These are phyloP conservation scores for Conchocele bisecta DNA, from an alignment of 2,888 invertebrate genomes.

Conservation along the genomic window DNA sequence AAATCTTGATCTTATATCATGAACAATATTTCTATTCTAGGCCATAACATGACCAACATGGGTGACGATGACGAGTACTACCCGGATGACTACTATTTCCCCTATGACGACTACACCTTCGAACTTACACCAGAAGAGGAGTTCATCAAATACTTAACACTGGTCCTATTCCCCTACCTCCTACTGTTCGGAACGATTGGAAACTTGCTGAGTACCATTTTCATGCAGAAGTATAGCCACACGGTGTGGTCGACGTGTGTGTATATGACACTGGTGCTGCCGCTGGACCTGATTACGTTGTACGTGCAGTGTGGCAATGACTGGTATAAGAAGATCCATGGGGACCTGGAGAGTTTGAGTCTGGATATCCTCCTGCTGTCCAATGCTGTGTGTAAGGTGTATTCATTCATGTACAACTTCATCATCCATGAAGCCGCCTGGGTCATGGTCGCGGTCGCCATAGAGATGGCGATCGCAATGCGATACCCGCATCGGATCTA, in stretches of 20 bases:
- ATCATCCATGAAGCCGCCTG: conserved; percentile 75
- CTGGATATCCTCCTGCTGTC: conserved; percentile 69
- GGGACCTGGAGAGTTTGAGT: conserved; percentile 57
- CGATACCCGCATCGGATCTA: conserved; percentile 71
- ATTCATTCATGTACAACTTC: conserved; percentile 75
- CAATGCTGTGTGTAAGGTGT: conserved; percentile 79
- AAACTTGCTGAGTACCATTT: conserved; percentile 62
- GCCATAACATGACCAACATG: too few relatives aligned
- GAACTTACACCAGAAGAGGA: conserved; percentile 33
- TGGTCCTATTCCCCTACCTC: conserved; percentile 71
- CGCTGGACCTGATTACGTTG: conserved; percentile 75
- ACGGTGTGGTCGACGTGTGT: conserved; percentile 79
- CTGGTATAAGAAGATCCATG: conserved; percentile 68
- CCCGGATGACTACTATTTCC: neutral
- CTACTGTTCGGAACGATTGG: conserved; percentile 75
- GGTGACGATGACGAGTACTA: neutral
- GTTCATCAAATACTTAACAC: conserved; percentile 49
- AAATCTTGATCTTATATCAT: too few relatives aligned
- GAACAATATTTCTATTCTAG: too few relatives aligned
- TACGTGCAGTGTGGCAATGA: conserved; percentile 78
- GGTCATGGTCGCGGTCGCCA: conserved; percentile 75
- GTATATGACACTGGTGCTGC: conserved; percentile 73
- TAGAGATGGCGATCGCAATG: conserved; percentile 76
- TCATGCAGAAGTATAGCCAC: conserved; percentile 68
- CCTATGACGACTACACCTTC: neutral